Conservation (phyloP, 2,888 invertebrate genomes). For the Lysandra coridon region DNA sequence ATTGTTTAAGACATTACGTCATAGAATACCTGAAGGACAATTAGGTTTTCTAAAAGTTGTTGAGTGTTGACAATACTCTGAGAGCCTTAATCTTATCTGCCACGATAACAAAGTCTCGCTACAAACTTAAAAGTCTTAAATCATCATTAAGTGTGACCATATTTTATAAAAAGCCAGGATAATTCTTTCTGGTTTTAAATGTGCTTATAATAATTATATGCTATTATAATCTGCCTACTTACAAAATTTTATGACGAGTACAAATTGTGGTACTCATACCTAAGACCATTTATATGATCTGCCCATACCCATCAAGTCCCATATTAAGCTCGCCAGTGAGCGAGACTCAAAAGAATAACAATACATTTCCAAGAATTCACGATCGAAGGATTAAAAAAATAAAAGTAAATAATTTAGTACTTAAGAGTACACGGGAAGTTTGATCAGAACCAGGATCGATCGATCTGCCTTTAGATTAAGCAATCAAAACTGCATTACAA, state of each 20-base stretch:
- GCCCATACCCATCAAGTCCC: too few species aligned
- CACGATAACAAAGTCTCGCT: conserved; percentile 21
- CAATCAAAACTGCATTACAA: neutral
- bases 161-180: neutral
- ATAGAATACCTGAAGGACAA: conserved; percentile 1
- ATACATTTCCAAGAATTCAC: too few species aligned
- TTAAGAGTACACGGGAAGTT: neutral
- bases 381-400: neutral
- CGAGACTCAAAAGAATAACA: too few species aligned
- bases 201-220: neutral
- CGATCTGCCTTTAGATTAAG: neutral
- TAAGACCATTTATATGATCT: too few species aligned
- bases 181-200: neutral
- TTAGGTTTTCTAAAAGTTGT: conserved; percentile 14
- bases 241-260: too few species aligned
- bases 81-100: conserved; percentile 16
- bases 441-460: neutral
- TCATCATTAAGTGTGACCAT: conserved; percentile 16
- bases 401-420: neutral
- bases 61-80: conserved; percentile 28
- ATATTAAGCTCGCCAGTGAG: too few species aligned
- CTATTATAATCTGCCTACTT: too few species aligned
- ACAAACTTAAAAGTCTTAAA: conserved; percentile 26
- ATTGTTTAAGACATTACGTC: neutral
- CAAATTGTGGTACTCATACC: too few species aligned